A percentile compares a stretch with the other conserved stretches of the same genome.
Conservation (phyloP, 2,113 vertebrate genomes). For the Calyptommatus sinebrachiatus region DNA sequence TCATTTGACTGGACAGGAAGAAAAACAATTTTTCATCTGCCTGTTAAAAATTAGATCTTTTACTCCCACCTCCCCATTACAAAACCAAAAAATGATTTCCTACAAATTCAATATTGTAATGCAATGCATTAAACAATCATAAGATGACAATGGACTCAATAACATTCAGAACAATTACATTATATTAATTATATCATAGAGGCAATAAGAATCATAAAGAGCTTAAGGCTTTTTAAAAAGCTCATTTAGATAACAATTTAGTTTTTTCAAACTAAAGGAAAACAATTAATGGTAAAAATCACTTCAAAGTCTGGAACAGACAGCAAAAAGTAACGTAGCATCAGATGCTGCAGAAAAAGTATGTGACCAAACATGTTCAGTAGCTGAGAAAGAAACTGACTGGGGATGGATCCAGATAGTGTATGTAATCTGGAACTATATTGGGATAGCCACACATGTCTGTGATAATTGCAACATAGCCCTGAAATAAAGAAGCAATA, state of each 20-base stretch:
- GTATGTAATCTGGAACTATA: too few species aligned
- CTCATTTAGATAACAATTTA: conserved; percentile 56
- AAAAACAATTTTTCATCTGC: conserved; percentile 31
- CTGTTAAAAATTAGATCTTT: conserved; percentile 41
- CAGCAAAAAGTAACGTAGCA: neutral
- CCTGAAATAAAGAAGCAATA: too few species aligned
- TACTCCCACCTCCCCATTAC: conserved; percentile 59
- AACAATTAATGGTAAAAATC: conserved; percentile 11
- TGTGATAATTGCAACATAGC: too few species aligned
- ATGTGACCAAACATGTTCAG: neutral
- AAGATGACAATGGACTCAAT: conserved; percentile 63
- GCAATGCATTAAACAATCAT: conserved; percentile 57
- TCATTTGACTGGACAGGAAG: conserved; percentile 55
- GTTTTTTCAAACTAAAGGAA: conserved; percentile 46
- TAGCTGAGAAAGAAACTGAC: neutral
- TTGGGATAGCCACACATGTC: too few species aligned
- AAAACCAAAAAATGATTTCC: conserved; percentile 57
- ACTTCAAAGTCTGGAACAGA: neutral
- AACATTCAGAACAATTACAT: conserved; percentile 71
- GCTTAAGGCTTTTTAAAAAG: conserved; percentile 55
- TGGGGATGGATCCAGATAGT: too few species aligned
- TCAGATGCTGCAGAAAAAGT: neutral
- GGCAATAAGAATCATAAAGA: conserved; percentile 64
- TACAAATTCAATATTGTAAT: conserved; percentile 60
- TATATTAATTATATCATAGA: conserved; percentile 70